Evolutionary conservation across 2,113 vertebrate species (phyloP).

Genomic region (Plecotus auritus): DNA sequence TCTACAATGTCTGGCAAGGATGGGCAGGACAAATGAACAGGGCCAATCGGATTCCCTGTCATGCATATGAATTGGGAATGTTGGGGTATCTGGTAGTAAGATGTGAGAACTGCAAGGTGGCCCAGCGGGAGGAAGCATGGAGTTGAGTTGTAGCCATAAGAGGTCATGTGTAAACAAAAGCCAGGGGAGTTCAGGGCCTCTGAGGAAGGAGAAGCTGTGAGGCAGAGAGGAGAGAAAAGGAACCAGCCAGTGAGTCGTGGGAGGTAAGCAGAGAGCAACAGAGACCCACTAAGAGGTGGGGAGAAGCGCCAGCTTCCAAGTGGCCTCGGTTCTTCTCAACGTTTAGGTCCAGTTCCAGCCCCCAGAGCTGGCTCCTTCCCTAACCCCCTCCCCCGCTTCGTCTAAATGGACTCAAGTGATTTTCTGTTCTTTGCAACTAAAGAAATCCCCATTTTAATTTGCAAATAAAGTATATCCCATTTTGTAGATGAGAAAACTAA

Average conservation of each 20-base stretch:
- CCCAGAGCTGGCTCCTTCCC: not conserved
- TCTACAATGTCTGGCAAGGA: not conserved
- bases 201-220: not conserved
- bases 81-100: not conserved
- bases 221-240: not conserved
- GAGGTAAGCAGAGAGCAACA: not conserved
- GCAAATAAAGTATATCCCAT: not conserved
- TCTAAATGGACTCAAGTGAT: not conserved
- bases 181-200: not conserved
- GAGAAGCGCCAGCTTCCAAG: not conserved
- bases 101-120: not conserved
- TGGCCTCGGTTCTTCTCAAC: not conserved
- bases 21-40: not conserved
- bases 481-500: slow-evolving; percentile 37
- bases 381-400: not conserved
- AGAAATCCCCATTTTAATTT: not conserved
- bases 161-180: not conserved
- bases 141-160: not conserved
- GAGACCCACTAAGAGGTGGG: not conserved
- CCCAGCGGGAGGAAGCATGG: not conserved
- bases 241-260: not conserved
- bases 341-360: not conserved
- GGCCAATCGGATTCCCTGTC: not conserved
- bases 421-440: slow-evolving; percentile 13
- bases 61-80: not conserved